These are phyloP conservation scores for Lasioglossum vierecki DNA, from an alignment of 2,888 invertebrate genomes.

Conservation along the genomic window DNA sequence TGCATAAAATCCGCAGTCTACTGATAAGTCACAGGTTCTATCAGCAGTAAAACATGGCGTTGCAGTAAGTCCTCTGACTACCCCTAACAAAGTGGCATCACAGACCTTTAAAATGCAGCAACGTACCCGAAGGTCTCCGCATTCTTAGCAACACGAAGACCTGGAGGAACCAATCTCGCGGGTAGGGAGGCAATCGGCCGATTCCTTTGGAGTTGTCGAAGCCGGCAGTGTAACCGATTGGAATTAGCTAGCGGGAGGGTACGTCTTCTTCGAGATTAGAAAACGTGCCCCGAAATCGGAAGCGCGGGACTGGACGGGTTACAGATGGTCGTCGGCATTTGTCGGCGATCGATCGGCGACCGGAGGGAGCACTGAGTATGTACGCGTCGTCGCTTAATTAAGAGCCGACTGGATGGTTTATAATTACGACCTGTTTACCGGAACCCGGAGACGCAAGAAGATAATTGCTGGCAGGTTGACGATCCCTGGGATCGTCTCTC, in stretches of 20 bases:
- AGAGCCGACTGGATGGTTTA: background rate
- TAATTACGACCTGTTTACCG: slow-evolving; percentile 25
- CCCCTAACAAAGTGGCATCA: background rate
- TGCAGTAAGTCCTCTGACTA: background rate
- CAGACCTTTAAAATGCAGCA: background rate
- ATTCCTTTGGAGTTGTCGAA: slow-evolving; percentile 10
- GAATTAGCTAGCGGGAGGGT: slow-evolving; percentile 10
- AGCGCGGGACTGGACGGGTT: background rate
- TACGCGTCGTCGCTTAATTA: slow-evolving; percentile 28
- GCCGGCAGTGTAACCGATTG: background rate
- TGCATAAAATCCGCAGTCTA: no score
- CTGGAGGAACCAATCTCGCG: background rate
- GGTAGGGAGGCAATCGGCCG: background rate
- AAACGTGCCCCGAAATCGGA: slow-evolving; percentile 36
- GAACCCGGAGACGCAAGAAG: slow-evolving; percentile 11
- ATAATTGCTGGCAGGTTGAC: slow-evolving; percentile 7
- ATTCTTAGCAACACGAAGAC: background rate
- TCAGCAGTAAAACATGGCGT: background rate
- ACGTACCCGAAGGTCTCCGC: background rate
- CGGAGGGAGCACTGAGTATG: background rate
- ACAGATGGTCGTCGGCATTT: background rate
- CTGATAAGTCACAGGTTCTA: no score
- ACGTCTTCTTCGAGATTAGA: slow-evolving; percentile 32
- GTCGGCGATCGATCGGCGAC: background rate
- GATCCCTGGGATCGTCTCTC: background rate